Base-by-base conservation (phyloP, 2,113 vertebrate genomes). In the Hyla sarda region DNA sequence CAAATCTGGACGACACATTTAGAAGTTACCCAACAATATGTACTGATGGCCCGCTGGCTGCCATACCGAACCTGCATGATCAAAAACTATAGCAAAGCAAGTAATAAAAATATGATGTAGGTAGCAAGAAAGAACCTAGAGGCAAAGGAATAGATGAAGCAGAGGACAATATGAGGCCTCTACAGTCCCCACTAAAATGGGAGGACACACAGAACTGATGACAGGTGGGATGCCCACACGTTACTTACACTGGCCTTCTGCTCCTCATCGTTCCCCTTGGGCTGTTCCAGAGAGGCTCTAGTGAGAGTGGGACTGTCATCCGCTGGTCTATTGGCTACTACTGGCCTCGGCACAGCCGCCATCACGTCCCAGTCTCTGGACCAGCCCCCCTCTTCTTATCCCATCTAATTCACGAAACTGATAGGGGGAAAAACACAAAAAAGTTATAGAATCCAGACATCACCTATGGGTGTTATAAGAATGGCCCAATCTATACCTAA, bases 251-350 rank as follows among this genome's bases (percentile, higher is more conserved):
- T 87, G 65, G 83, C 82, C 82, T 83, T 37, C 85, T 8, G 25
- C 7, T 69, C 34, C 74, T 89, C 89, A 30, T 84, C 80, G 71
- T 75, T 87, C 65, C 76, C 37, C 84, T 78, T 87, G 71, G 88
- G 72, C 83, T 87, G 72, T 71, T 83, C 67, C 34, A 45, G 69
- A 81, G 47, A 88, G 19, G 21, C 19, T 79, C 82, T 88, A 58
- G 23, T 8, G 87, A 90, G 72, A 82, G 86, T 47, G 87, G 56
- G 77, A 67, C 84, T 76, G 58, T 89, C 89, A 85, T 88, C 87
- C 32, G 84, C 71, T 3, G 45, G 78, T 86, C 79, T 56, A 71
- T 52, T 82, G 87, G 67, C 48, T 86, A 69, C 34, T 62, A 89
- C 48, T 85, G 50, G 56, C 67, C 71, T 88, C 67, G 30, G 62